Evolutionary conservation across 2,888 invertebrate genomes (phyloP).

Genomic region (Octodonta nipae): DNA sequence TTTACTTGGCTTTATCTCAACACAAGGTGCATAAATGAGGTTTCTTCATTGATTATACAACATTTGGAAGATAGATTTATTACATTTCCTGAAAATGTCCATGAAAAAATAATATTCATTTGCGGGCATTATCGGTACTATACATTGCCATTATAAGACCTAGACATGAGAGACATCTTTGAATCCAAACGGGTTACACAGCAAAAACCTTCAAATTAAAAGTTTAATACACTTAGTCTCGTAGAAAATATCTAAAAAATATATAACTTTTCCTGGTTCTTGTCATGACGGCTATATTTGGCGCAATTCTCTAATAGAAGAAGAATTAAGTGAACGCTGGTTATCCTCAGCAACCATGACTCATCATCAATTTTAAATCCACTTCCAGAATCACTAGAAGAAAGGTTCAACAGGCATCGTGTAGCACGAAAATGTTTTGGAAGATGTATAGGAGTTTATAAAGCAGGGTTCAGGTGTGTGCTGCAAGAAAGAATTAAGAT

Average conservation of each 20-base stretch:
- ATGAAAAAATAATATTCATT: too few species aligned
- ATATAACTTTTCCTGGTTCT: constrained; percentile 1
- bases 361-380: constrained; percentile 7
- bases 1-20: too few species aligned
- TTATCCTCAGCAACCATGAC: constrained; percentile 7
- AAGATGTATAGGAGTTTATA: neutral
- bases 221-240: neutral
- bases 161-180: neutral
- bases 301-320: neutral
- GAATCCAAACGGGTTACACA: neutral
- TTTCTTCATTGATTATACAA: too few species aligned
- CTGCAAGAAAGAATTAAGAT: neutral
- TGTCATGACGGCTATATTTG: too few species aligned
- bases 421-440: constrained; percentile 5
- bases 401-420: constrained; percentile 5
- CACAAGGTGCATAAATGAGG: too few species aligned
- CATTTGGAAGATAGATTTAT: too few species aligned
- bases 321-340: constrained; percentile 3
- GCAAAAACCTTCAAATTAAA: neutral
- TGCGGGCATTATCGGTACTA: neutral
- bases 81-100: too few species aligned
- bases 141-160: neutral
- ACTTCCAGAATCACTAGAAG: constrained; percentile 6
- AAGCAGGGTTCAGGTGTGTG: neutral
- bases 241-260: neutral